Conservation (phyloP, 2,113 vertebrate species). For the Dromiciops gliroides region DNA sequence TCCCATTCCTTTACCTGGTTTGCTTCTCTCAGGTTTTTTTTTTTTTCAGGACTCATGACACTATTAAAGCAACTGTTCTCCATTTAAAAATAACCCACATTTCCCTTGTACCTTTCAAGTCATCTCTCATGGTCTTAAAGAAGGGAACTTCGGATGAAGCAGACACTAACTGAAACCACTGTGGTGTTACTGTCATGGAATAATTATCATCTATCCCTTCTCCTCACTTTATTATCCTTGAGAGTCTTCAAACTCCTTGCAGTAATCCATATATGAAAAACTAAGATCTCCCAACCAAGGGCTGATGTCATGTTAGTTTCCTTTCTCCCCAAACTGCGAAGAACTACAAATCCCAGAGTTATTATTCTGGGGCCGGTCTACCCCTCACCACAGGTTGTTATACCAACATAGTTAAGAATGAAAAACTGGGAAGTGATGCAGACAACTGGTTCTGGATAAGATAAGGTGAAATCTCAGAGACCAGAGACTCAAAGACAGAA, state of each 20-base stretch:
- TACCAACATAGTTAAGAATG: background rate
- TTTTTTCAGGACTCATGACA: background rate
- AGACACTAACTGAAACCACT: no score
- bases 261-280: no score
- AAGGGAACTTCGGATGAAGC: no score
- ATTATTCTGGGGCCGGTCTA: background rate
- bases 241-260: no score
- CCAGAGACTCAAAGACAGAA: background rate
- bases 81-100: background rate
- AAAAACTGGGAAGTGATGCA: background rate
- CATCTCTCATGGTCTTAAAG: no score
- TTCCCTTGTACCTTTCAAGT: background rate
- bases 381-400: background rate
- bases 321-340: background rate
- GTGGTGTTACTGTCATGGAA: no score
- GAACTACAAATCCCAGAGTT: background rate
- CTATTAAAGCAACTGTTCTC: background rate
- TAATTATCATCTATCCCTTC: no score
- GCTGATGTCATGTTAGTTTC: background rate
- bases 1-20: background rate
- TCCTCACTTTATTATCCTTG: no score
- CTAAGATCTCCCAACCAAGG: no score
- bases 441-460: background rate
- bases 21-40: background rate
- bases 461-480: background rate